Evolutionary conservation across 1,140 invertebrate species (phyloP).

Genomic region (Drosophila elegans): DNA sequence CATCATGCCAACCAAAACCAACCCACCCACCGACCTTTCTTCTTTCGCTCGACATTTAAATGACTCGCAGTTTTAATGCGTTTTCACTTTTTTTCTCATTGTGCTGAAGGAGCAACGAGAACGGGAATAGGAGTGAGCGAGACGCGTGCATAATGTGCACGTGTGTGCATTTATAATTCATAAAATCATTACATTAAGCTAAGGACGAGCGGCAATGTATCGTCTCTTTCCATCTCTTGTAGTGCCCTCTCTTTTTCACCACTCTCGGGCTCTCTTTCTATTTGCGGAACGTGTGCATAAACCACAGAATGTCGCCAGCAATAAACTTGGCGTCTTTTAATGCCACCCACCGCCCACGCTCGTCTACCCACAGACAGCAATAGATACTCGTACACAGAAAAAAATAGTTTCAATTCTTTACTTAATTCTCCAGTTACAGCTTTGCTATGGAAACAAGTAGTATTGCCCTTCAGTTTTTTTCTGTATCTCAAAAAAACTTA

Average conservation of each 20-base stretch:
- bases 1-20: too few species aligned
- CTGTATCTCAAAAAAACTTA: too few species aligned
- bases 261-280: slow-evolving; percentile 2
- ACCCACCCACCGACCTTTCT: slow-evolving; percentile 14
- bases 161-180: slow-evolving; percentile 83
- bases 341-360: slow-evolving; percentile 38
- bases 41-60: slow-evolving; percentile 55
- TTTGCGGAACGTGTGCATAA: slow-evolving; percentile 77
- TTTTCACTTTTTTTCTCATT: slow-evolving; percentile 43
- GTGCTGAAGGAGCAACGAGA: slow-evolving; percentile 2
- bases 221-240: slow-evolving; percentile 8
- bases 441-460: too few species aligned
- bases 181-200: slow-evolving; percentile 82
- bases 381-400: slow-evolving; percentile 1
- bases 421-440: neutral
- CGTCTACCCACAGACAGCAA: neutral
- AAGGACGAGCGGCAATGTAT: slow-evolving; percentile 25
- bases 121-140: neutral
- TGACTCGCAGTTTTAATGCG: slow-evolving; percentile 67
- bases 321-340: slow-evolving; percentile 78
- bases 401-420: neutral
- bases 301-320: slow-evolving; percentile 79
- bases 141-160: slow-evolving; percentile 48
- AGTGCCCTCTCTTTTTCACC: neutral
- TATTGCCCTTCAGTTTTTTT: neutral